Conservation (phyloP, 2,113 vertebrate species). For the Colius striatus region DNA sequence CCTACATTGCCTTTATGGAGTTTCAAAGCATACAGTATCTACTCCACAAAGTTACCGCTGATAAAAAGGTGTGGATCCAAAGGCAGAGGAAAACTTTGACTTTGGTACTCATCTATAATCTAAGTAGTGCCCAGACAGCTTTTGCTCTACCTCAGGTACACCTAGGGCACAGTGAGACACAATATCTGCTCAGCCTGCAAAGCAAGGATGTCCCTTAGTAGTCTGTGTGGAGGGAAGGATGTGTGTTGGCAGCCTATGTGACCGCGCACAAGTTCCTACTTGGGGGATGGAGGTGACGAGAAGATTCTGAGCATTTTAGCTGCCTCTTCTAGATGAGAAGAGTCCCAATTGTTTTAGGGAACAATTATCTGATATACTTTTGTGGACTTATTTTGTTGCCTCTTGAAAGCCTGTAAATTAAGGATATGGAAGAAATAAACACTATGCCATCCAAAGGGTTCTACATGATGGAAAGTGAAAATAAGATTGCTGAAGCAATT, state of each 20-base stretch:
- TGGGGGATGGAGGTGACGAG: background rate
- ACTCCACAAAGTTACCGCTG: background rate
- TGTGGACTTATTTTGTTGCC: background rate
- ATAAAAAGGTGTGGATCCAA: background rate
- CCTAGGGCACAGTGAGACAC: background rate
- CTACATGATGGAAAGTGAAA: background rate
- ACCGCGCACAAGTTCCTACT: background rate
- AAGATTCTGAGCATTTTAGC: background rate
- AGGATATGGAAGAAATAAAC: background rate
- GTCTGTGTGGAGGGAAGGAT: background rate
- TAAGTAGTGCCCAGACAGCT: background rate
- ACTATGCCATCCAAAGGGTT: background rate
- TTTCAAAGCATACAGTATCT: background rate
- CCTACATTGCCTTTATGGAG: too few species aligned
- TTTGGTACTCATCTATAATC: background rate
- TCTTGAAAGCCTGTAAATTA: background rate
- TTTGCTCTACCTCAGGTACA: background rate
- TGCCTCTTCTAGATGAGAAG: background rate
- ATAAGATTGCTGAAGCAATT: background rate
- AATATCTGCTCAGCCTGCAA: background rate
- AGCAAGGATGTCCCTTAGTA: fast-evolving
- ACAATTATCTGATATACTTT: background rate
- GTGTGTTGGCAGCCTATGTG: background rate
- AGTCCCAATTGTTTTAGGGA: background rate
- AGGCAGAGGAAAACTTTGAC: background rate